Base-by-base conservation (phyloP, 2,888 invertebrate genomes). In the Pandemis cinnamomeana region DNA sequence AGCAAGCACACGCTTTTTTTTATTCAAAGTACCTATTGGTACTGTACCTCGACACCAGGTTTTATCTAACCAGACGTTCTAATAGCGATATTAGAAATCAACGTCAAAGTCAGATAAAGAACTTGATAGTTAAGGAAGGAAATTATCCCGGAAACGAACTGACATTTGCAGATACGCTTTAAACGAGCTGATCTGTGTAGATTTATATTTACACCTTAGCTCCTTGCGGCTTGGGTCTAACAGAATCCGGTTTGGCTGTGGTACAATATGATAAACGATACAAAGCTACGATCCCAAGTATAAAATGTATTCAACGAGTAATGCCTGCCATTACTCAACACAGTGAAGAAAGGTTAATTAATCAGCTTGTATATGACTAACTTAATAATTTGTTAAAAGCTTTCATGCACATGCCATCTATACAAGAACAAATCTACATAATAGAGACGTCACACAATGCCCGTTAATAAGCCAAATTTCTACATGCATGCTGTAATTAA, bases 91-190 rank as follows among this genome's bases (percentile, higher is more conserved):
- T 27, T 48, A 60, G 60, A 64, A 73, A 64, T 60, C 11, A 64
- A 53, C 63, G 60, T 27, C 60, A 44, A 63, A 41, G 41, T 46
- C 27, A 67, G 83, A 84, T 84, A 81, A 83, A 78, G 68, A 78
- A 80, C 27, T 81, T 77, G 82, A 83, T 80, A 77, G 69, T 71
- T 64, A 68, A 76, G 71, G 77, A 78, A 81, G 79, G 76, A 80
- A 83, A 79, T 81, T 79, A 80, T 78, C 76, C 77, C 76, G 78
- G 78, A 81, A 78, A 80, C 75, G 46, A 58, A 71, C 63, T 77
- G 75, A 78, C 77, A 76, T 77, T 73, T 75, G 72, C 72, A 78
- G 77, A 78, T 77, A 71, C 53, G 68, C 67, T 64, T 67, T 68
- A 73, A 64, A 61, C 46, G 44, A 73, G 60, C 42, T 66, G 71